phyloP scores from a whole-genome alignment of 2,888 invertebrate genomes.

The Melanophora roralis region DNA sequence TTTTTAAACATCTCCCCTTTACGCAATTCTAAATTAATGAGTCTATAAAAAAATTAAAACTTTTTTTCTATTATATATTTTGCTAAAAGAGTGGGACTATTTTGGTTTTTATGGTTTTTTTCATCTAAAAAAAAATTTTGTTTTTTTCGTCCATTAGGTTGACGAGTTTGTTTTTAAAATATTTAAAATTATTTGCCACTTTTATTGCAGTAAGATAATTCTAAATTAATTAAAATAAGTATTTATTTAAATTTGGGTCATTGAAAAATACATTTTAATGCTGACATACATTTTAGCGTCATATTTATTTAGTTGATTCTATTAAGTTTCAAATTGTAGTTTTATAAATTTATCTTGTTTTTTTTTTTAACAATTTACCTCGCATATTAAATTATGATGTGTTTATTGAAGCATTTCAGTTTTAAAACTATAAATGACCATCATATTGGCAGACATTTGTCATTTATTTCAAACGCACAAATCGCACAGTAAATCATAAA shows the following conservation, averaged over 20 bases:
- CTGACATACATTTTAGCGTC: constrained; percentile 9
- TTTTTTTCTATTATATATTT: neutral
- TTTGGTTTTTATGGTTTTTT: neutral
- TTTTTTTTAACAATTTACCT: constrained; percentile 24
- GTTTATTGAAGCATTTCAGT: constrained; percentile 23
- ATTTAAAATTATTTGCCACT: neutral
- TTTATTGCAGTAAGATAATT: neutral
- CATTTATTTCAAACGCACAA: neutral
- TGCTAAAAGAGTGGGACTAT: neutral
- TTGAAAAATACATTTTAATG: constrained; percentile 8
- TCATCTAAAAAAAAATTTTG: neutral
- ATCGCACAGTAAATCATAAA: too few species aligned
- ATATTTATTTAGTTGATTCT: neutral
- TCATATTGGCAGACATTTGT: constrained; percentile 37
- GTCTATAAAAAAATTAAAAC: neutral
- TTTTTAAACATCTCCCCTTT: neutral
- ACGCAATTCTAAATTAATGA: neutral
- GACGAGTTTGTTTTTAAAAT: neutral
- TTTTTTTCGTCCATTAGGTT: neutral
- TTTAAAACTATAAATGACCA: constrained; percentile 9
- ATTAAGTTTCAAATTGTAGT: neutral
- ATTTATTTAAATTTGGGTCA: constrained; percentile 21
- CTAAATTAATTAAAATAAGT: neutral
- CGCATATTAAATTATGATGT: constrained; percentile 29
- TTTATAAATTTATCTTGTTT: neutral